Base-by-base conservation (phyloP, 2,113 vertebrate species). In the Blennius ocellaris region DNA sequence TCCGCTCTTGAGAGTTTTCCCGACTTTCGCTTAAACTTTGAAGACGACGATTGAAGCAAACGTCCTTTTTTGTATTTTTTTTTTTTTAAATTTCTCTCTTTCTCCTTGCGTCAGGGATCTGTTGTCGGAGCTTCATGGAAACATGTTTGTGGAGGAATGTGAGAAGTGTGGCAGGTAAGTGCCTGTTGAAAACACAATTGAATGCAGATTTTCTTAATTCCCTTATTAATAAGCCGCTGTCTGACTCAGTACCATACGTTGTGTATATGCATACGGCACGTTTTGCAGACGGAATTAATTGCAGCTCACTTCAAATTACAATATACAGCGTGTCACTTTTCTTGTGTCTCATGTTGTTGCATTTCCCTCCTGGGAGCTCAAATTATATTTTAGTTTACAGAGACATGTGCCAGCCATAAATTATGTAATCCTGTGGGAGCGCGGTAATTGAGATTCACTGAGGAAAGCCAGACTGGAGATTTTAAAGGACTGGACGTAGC, bases 131-230 rank as follows among this genome's bases (percentile, higher is more conserved):
- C 96, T 99, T 15, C 98, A 99, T 0, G 98, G 98, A 69, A 99
- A 99, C 94, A 99, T 99, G 97, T 99, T 99, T 64, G 93, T 99
- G 73, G 98, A 99, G 55, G 97, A 99, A 83, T 99, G 98, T 1
- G 90, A 92, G 85, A 98, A 97, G 78, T 99, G 98, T n/a, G 96
- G 96, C 91, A 98, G 93, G 97, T 99, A 94, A 30, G 21, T 30
- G 21, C 21, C 4, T 30, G 21, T 30, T 30, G 21, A 30, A 30
- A 30, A 4, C 21, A 30, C 21, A 30, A 30, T 30, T 30, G 21
- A 30, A 30, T 30, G 21, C 21, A 30, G 2, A 30, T 30, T 30
- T 1, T 41, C 2, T 47, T 40, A 8, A 41, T 69, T 37, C 0
- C 6, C 11, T 14, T 9, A 9, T 50, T 30, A 17, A 53, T 8